Base-by-base conservation (phyloP, 1,140 invertebrate genomes). In the Doryteuthis pealeii region DNA sequence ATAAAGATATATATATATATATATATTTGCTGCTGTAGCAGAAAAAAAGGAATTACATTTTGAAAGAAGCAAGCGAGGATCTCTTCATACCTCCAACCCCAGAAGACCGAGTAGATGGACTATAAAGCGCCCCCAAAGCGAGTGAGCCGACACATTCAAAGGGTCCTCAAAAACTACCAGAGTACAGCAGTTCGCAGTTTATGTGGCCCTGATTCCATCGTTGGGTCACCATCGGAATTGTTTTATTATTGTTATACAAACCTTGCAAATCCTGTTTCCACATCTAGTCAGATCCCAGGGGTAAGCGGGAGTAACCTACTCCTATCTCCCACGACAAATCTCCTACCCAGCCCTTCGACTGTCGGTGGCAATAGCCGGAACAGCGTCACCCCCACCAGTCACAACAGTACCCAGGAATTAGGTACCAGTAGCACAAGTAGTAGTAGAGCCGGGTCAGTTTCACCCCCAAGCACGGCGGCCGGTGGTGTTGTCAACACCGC, bases 131-230 rank as follows among this genome's bases (percentile, higher is more conserved):
- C 73, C 80, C 77, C 79, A 71, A 77, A 78, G 70, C 74, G 79
- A 73, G 83, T 92, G 83, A 93, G 90, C 86, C 92, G 92, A 78
- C 94, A 96, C 87, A 90, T 98, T 82, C 95, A 95, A 89, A 94
- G 93, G 89, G 95, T 98, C 81, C 91, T 98, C 85, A 96, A 96
- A 89, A 96, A 93, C 77, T 98, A 95, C 90, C 95, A 96, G 90
- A 92, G 93, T 82, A 93, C 93, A 83, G 96, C 96, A 76, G 92
- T 94, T 76, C 94, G 94, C 85, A 96, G 94, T 88, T 90, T 98
- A 79, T 94, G 95, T 85, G 96, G 96, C 67, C 96, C 96, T 31
- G 94, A 92, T 86, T 90, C 89, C 74, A 91, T 92, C 82, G 88
- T 81, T 84, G 80, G 79, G 72, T 45, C 71, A 69, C 78, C 76